Percentiles rank a stretch among this genome's conserved stretches.
Evolutionary conservation across 1,140 invertebrate genomes (phyloP).

Genomic region (Papilio aristodemus): DNA sequence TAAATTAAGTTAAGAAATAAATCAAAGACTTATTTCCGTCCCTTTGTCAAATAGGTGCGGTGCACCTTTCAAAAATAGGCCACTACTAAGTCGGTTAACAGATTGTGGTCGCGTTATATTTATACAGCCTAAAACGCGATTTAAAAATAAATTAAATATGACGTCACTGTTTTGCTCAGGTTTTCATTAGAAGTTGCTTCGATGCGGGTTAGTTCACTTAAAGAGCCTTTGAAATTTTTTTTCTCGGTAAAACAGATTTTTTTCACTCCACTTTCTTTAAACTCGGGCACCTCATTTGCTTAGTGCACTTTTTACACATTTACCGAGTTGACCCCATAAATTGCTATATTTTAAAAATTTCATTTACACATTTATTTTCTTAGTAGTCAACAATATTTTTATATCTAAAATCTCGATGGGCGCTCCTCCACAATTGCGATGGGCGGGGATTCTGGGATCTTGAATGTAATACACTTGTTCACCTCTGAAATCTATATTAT

Average conservation of each 20-base stretch:
- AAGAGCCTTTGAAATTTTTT: constrained; percentile 15
- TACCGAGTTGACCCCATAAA: constrained; percentile 1
- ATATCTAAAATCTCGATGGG: too few relatives aligned
- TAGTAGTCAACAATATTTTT: too few relatives aligned
- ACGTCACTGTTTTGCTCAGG: background rate
- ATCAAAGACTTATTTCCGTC: too few relatives aligned
- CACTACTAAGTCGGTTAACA: too few relatives aligned
- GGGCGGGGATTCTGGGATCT: too few relatives aligned
- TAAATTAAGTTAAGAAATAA: too few relatives aligned
- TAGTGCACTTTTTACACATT: constrained; percentile 4
- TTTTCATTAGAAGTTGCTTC: constrained; percentile 7
- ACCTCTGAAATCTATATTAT: too few relatives aligned
- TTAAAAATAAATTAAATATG: background rate
- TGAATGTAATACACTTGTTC: too few relatives aligned
- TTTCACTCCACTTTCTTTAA: constrained; percentile 18
- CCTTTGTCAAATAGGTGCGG: too few relatives aligned
- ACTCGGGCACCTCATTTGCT: constrained; percentile 6
- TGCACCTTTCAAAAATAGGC: too few relatives aligned
- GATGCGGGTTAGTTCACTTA: constrained; percentile 16
- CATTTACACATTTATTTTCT: too few relatives aligned
- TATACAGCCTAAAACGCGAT: background rate
- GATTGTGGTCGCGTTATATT: background rate
- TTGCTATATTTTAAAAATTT: background rate
- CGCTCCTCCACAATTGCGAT: too few relatives aligned
- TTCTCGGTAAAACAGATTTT: constrained; percentile 5